A percentile compares a stretch with the other conserved stretches of the same genome.
phyloP scores from a whole-genome alignment of 2,797 vertebrate genomes.

The Emys orbicularis region DNA sequence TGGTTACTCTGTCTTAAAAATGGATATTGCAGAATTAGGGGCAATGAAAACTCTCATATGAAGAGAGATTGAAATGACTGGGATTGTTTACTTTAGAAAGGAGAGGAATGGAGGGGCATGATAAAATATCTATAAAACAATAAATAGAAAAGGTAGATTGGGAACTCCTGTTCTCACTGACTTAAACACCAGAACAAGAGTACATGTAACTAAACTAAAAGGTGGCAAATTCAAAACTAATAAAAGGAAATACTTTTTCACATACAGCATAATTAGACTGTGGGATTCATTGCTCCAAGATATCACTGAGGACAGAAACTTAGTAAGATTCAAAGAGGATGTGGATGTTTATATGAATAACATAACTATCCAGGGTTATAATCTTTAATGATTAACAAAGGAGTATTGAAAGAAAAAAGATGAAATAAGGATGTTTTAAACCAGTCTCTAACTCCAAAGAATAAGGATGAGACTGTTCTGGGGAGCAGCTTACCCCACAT shows the following conservation, averaged over 20 bases:
- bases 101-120: background rate
- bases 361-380: background rate
- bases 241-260: background rate
- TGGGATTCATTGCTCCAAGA: background rate
- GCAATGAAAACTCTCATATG: too few species aligned
- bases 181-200: background rate
- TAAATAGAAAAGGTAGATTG: background rate
- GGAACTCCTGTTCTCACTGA: background rate
- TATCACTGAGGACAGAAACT: background rate
- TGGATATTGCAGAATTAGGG: too few species aligned
- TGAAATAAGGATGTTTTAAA: background rate
- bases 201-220: background rate
- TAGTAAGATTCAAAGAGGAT: background rate
- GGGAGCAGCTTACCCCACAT: background rate
- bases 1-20: too few species aligned
- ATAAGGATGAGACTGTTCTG: background rate
- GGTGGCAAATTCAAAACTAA: background rate
- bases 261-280: background rate
- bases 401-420: background rate
- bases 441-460: background rate
- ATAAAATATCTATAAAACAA: background rate
- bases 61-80: too few species aligned
- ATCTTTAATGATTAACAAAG: conserved; percentile 17
- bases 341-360: conserved; percentile 2
- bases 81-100: background rate